Evolutionary conservation across 1,140 invertebrate genomes (phyloP).

Genomic region (Ostrea denselamellosa): DNA sequence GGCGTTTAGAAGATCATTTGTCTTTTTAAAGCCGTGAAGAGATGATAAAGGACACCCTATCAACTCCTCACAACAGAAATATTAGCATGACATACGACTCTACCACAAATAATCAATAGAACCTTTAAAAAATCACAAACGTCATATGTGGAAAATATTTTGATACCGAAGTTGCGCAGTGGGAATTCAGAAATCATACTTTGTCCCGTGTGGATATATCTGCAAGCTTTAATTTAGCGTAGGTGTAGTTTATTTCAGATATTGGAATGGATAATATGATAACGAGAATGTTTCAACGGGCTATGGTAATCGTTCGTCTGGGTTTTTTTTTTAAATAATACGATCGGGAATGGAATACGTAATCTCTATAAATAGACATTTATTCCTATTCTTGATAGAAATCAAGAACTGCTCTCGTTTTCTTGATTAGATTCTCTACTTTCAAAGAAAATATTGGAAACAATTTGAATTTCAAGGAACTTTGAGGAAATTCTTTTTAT

Average conservation of each 20-base stretch:
- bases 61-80: conserved; percentile 22
- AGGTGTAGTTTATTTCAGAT: neutral
- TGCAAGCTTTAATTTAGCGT: neutral
- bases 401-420: too few relatives aligned
- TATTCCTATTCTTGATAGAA: too few relatives aligned
- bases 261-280: neutral
- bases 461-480: too few relatives aligned
- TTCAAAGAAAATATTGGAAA: too few relatives aligned
- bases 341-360: neutral
- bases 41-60: conserved; percentile 15
- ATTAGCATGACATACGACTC: conserved; percentile 27
- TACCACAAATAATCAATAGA: neutral
- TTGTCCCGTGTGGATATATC: neutral
- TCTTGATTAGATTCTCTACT: too few relatives aligned
- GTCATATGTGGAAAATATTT: neutral
- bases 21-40: neutral
- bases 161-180: neutral
- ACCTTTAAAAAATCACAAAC: neutral
- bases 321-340: neutral
- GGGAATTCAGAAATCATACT: neutral
- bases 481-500: too few relatives aligned
- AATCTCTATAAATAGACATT: too few relatives aligned
- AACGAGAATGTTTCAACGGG: neutral
- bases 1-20: conserved; percentile 37
- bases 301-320: neutral